A percentile compares a stretch with the other conserved stretches of the same genome.
Conservation (phyloP, 2,113 vertebrate species). For the Takifugu flavidus region DNA sequence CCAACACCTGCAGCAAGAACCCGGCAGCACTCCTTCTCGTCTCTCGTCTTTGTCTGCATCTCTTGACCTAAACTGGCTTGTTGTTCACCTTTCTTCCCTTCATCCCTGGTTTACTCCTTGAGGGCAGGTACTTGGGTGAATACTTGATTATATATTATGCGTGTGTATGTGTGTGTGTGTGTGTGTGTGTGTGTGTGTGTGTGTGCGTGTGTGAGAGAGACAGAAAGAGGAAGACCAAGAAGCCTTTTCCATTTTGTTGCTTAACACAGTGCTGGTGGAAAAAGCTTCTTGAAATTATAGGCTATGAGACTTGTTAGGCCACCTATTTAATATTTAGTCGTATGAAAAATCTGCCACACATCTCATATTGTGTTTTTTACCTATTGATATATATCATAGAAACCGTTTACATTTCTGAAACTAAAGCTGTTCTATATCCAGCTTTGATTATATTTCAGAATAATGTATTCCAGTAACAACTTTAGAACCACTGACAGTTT, state of each 20-base stretch:
- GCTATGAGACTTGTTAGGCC: not conserved
- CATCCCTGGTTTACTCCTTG: slow-evolving; percentile 29
- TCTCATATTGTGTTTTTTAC: not conserved
- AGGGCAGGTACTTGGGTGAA: slow-evolving; percentile 36
- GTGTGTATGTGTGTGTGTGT: not conserved
- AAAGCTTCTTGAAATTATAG: not conserved
- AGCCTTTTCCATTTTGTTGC: no score
- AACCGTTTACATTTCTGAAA: no score
- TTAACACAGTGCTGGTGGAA: no score
- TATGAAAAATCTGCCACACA: not conserved
- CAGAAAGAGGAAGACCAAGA: no score
- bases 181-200: slow-evolving; percentile 9
- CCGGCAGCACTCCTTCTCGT: not conserved
- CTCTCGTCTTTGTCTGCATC: slow-evolving; percentile 25
- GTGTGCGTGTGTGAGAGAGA: slow-evolving; percentile 4
- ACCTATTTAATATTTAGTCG: not conserved
- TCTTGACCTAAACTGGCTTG: slow-evolving; percentile 23
- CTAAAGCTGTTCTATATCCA: no score
- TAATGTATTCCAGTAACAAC: no score
- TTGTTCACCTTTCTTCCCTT: slow-evolving; percentile 42
- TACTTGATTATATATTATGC: slow-evolving; percentile 20
- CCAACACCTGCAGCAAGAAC: slow-evolving; percentile 31
- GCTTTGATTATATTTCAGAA: no score
- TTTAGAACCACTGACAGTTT: no score
- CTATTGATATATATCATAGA: not conserved